Evolutionary conservation across 2,113 vertebrate genomes (phyloP).

Genomic region (Cygnus buccinator): DNA sequence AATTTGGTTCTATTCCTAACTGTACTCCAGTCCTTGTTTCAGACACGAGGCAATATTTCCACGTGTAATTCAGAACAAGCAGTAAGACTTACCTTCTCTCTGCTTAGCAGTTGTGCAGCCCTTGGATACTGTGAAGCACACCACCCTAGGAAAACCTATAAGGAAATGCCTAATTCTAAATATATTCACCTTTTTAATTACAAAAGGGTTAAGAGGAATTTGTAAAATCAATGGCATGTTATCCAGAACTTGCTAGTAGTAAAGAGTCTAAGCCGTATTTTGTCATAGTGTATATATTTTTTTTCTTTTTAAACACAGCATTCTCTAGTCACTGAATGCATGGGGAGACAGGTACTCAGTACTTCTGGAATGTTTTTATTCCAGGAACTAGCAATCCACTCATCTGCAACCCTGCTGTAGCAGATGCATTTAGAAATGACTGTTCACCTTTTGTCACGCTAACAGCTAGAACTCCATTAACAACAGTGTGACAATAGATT

Average conservation of each 20-base stretch:
- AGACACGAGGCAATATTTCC: not conserved
- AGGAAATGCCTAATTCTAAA: not conserved
- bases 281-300: not conserved
- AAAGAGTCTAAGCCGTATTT: not conserved
- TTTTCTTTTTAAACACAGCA: not conserved
- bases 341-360: not conserved
- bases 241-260: not conserved
- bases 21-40: not conserved
- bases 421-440: not conserved
- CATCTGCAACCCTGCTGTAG: not conserved
- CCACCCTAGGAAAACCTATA: not conserved
- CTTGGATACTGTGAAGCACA: not conserved
- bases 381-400: not conserved
- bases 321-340: not conserved
- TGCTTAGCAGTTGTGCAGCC: not conserved
- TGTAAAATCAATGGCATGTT: not conserved
- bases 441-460: not conserved
- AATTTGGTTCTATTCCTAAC: not conserved
- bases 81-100: not conserved
- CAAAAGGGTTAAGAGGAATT: not conserved
- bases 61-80: not conserved
- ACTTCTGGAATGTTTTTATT: not conserved
- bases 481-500: fast-evolving
- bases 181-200: not conserved
- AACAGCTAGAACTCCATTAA: not conserved